Conservation (phyloP, 2,113 vertebrate genomes). For the Chloropsis hardwickii region DNA sequence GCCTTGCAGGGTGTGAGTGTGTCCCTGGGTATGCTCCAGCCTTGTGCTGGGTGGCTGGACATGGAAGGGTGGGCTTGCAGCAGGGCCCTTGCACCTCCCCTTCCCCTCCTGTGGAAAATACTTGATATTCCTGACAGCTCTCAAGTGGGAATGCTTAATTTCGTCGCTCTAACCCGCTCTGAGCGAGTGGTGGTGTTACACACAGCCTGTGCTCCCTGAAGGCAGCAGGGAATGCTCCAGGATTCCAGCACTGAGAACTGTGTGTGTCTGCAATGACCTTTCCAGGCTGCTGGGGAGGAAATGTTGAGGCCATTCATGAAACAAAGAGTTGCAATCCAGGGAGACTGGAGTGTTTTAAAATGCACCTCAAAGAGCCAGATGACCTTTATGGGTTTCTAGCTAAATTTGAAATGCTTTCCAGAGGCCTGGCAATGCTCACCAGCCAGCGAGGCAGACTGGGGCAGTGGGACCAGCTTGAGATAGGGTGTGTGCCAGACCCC, state of each 20-base stretch:
- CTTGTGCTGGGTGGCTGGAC: rapidly evolving
- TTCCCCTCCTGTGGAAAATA: background rate
- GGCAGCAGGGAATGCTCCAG: background rate
- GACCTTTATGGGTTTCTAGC: slow-evolving; percentile 64
- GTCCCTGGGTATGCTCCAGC: rapidly evolving
- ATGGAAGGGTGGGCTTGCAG: too few species aligned
- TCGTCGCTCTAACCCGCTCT: rapidly evolving
- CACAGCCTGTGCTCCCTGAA: background rate
- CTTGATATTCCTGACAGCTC: background rate
- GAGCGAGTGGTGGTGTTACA: background rate
- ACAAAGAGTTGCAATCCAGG: slow-evolving; percentile 46
- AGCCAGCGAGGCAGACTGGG: background rate
- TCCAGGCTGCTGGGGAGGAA: slow-evolving; percentile 38
- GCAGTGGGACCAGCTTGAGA: background rate
- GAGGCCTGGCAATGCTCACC: background rate
- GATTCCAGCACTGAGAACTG: background rate
- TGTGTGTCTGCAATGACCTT: slow-evolving; percentile 62
- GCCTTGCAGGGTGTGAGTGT: too few species aligned
- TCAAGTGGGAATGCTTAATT: rapidly evolving
- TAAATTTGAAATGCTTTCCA: slow-evolving; percentile 54
- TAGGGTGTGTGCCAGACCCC: background rate
- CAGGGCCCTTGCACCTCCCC: background rate
- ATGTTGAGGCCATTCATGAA: slow-evolving; percentile 23
- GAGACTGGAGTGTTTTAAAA: slow-evolving; percentile 60
- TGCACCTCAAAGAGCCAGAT: slow-evolving; percentile 47